Conservation (phyloP, 2,797 vertebrate genomes). For the Hapalemur alaotrensis region DNA sequence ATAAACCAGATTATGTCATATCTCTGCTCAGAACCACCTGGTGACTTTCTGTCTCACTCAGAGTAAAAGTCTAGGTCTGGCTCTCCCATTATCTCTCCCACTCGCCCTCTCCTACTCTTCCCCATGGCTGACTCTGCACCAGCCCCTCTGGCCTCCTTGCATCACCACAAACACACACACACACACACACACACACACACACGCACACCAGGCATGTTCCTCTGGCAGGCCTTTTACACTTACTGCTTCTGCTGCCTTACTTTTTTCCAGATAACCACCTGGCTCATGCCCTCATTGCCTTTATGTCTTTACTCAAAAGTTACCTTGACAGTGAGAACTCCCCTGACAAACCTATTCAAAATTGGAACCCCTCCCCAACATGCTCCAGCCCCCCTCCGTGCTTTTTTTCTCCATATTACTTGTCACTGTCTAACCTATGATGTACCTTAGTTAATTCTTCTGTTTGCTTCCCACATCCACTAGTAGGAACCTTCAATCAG, state of each 20-base stretch:
- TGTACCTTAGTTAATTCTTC: background rate
- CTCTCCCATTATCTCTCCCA: background rate
- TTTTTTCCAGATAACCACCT: background rate
- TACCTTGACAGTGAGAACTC: background rate
- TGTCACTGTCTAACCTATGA: background rate
- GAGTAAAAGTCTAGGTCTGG: background rate
- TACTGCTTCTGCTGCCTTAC: background rate
- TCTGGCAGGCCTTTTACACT: background rate
- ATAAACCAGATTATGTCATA: background rate
- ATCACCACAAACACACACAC: too few relatives aligned
- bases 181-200: accelerated
- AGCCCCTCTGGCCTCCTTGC: background rate
- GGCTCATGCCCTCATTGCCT: background rate
- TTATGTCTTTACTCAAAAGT: background rate
- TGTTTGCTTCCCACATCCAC: background rate
- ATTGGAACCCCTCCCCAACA: background rate
- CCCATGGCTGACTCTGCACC: background rate
- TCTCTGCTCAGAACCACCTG: background rate
- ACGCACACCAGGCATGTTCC: background rate
- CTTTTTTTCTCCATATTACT: background rate
- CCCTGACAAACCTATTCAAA: background rate
- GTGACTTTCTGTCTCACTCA: background rate
- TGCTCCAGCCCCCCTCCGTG: background rate
- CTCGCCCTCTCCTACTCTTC: background rate
- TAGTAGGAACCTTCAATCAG: background rate